phyloP scores from a whole-genome alignment of 1,140 invertebrate species.

The Gryon sp. region DNA sequence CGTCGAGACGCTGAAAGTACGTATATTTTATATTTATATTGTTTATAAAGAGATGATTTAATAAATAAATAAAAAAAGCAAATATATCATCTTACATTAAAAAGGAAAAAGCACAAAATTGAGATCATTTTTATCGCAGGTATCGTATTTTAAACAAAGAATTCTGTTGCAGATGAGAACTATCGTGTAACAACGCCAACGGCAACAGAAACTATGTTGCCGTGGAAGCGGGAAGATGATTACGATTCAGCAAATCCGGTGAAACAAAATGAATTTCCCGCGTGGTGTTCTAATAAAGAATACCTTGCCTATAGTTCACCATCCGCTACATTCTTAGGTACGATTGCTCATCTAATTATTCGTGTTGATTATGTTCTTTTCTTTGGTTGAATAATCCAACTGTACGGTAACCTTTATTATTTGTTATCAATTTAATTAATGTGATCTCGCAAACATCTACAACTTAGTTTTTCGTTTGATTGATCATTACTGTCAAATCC shows the following conservation, averaged over 20 bases:
- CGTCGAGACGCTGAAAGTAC: slow-evolving; percentile 38
- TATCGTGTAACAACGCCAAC: slow-evolving; percentile 90
- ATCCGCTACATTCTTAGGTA: slow-evolving; percentile 93
- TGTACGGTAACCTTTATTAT: not conserved
- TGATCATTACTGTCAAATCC: slow-evolving; percentile 29
- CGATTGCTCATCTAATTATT: not conserved
- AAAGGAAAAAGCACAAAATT: too few relatives aligned
- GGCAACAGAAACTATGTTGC: slow-evolving; percentile 90
- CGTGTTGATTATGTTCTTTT: not conserved
- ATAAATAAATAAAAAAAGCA: too few relatives aligned
- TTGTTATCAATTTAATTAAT: slow-evolving; percentile 10
- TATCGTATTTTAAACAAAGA: not conserved
- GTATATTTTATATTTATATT: not conserved
- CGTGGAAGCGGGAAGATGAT: slow-evolving; percentile 92
- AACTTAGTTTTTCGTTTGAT: slow-evolving; percentile 10
- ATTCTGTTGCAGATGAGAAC: slow-evolving; percentile 76
- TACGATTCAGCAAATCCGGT: slow-evolving; percentile 84
- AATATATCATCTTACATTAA: too few relatives aligned
- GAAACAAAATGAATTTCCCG: slow-evolving; percentile 93
- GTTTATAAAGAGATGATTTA: not conserved
- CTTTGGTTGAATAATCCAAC: slow-evolving; percentile 15
- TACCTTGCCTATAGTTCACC: slow-evolving; percentile 95
- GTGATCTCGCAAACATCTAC: slow-evolving; percentile 32
- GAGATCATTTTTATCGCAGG: not conserved
- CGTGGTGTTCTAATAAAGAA: slow-evolving; percentile 95